Percentiles rank a stretch among this genome's conserved stretches.
phyloP scores from a whole-genome alignment of 2,797 vertebrate genomes.

The Taeniopygia guttata region DNA sequence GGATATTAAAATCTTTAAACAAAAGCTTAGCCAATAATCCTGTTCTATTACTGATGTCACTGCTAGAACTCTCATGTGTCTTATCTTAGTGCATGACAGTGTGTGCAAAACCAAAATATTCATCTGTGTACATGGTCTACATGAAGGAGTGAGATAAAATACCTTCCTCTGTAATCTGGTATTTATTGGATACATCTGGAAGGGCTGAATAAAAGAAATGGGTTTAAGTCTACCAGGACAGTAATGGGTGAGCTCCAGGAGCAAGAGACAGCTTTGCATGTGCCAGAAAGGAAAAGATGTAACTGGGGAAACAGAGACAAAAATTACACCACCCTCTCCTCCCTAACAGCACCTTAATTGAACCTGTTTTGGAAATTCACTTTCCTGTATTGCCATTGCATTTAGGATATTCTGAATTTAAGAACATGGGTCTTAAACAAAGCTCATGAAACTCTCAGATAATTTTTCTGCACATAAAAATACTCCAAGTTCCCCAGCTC shows the following conservation, averaged over 20 bases:
- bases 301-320: background rate
- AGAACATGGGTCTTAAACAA: background rate
- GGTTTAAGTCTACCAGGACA: background rate
- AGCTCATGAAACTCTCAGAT: background rate
- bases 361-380: background rate
- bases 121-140: background rate
- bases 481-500: background rate
- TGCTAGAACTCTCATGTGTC: background rate
- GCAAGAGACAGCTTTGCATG: background rate
- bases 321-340: background rate
- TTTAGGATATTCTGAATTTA: background rate
- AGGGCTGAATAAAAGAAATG: background rate
- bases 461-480: background rate
- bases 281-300: background rate
- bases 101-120: background rate
- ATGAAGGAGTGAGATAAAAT: background rate
- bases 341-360: background rate
- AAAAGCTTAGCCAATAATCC: slow-evolving; percentile 16
- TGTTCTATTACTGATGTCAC: background rate
- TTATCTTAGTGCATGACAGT: background rate
- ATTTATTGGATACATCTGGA: slow-evolving; percentile 18
- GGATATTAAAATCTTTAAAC: background rate
- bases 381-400: background rate
- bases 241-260: background rate
- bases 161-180: background rate